Percentiles rank a stretch among this genome's conserved stretches.
phyloP scores from a whole-genome alignment of 2,113 vertebrate species.

The Dromaius novaehollandiae region DNA sequence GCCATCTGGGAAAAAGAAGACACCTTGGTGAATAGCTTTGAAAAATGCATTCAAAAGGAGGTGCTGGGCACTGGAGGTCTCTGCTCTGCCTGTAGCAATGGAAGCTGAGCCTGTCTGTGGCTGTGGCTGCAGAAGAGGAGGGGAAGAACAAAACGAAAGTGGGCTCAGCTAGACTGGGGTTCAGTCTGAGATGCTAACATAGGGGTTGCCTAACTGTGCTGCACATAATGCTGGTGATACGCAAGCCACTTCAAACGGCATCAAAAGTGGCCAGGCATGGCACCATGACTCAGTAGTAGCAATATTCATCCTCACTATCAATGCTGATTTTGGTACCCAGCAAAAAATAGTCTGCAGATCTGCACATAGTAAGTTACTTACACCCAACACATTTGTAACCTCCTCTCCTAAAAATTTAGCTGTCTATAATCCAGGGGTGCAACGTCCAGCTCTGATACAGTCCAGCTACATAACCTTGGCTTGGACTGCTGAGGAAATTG shows the following conservation, averaged over 20 bases:
- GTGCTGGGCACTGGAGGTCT: neutral
- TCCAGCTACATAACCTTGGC: neutral
- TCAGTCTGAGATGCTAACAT: neutral
- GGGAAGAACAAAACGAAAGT: neutral
- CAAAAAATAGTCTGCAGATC: neutral
- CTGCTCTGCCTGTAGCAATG: neutral
- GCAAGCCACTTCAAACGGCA: neutral
- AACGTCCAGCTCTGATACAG: neutral
- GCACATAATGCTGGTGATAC: rapidly evolving
- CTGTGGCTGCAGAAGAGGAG: neutral
- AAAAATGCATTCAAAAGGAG: neutral
- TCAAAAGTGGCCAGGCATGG: neutral
- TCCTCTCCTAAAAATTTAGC: neutral
- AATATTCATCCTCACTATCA: neutral
- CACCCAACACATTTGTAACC: neutral
- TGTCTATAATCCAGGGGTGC: neutral
- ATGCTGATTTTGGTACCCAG: neutral
- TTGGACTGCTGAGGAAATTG: neutral
- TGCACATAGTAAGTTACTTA: neutral
- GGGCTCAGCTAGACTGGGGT: neutral
- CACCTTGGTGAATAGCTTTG: neutral
- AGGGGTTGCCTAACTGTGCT: neutral
- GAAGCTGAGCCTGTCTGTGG: neutral
- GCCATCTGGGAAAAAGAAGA: neutral
- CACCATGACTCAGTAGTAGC: neutral